Evolutionary conservation across 1,140 invertebrate species (phyloP), one percentile per base, ranked within the genome.

Genomic region (Drosophila kepulauana): DNA sequence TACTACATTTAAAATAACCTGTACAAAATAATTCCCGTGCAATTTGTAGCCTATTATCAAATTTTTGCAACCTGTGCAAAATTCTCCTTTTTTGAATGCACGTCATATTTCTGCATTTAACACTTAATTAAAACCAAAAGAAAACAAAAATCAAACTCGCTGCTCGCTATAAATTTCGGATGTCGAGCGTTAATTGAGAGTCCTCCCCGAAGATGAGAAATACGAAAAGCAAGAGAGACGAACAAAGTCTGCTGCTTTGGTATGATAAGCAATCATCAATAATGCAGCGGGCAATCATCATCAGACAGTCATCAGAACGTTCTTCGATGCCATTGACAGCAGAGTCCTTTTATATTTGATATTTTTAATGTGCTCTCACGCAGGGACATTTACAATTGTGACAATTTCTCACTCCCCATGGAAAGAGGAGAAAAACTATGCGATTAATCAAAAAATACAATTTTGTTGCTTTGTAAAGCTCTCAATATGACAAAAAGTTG

Each of bases 341-440:
- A 48, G 15, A 49, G 20, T 54, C 51, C 30, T 54, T 54, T 13
- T 52, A 28, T 11, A 7, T 51, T 11, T 25, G 45, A 3, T n/a
- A 6, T 51, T n/a, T 2, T 33, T 33, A 6, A 8, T 15, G 8
- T 46, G 25, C 11, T 45, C 41, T 65, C 45, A 56, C 20, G 45
- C 43, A 46, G 66, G 16, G 57, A 43, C 74, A 76, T 67, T 76
- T 78, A 78, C 70, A 79, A 78, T 78, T 77, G 78, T 78, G 78
- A 80, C 75, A 80, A 80, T 80, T 78, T 80, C 78, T 80, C 78
- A 80, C 78, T 80, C 70, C 75, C 78, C 75, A 80, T 80, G 78
- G 38, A 61, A 52, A 11, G 8, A 46, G 8, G 15, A 16, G 16
- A 6, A 11, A 43, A 51, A 62, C 43, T 66, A 70, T 49, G 56